phyloP scores from a whole-genome alignment of 64 coral and sea anemone species.

The Actinia equina region DNA sequence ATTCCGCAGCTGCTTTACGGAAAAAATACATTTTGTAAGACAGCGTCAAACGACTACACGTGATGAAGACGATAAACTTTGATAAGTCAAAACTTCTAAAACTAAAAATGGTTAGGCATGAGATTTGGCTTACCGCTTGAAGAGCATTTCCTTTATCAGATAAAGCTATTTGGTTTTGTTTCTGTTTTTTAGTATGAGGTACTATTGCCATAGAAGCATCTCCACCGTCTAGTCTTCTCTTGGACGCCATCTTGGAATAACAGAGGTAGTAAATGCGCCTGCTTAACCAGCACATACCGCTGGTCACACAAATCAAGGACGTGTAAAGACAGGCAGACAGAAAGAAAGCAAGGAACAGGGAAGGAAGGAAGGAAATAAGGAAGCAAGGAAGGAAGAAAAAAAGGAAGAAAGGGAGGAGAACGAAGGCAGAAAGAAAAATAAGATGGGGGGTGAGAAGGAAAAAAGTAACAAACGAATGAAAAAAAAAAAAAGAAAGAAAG shows the following conservation, averaged over 20 bases:
- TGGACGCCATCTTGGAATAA: constrained; percentile 75
- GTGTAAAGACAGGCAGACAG: neutral
- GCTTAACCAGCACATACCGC: neutral
- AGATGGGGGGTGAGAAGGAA: too few species aligned
- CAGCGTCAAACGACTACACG: neutral
- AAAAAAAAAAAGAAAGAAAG: too few species aligned
- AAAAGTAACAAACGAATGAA: too few species aligned
- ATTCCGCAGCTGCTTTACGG: neutral
- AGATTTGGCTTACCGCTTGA: constrained; percentile 64
- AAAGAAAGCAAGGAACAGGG: too few species aligned
- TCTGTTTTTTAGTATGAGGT: constrained; percentile 67
- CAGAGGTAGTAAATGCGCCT: neutral
- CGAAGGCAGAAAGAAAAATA: too few species aligned
- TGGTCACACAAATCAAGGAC: neutral
- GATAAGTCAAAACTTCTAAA: neutral
- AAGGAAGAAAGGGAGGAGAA: too few species aligned
- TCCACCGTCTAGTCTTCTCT: constrained; percentile 44
- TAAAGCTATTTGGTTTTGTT: constrained; percentile 71
- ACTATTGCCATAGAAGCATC: constrained; percentile 64
- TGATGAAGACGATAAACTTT: neutral
- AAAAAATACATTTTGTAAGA: neutral
- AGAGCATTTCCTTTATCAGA: constrained; percentile 55
- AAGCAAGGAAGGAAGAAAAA: too few species aligned
- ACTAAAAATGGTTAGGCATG: neutral
- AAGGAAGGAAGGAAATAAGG: too few species aligned